A percentile compares a stretch with the other conserved stretches of the same genome.
Evolutionary conservation across 2,113 vertebrate genomes (phyloP).

Genomic region (Malaclemys terrapin): DNA sequence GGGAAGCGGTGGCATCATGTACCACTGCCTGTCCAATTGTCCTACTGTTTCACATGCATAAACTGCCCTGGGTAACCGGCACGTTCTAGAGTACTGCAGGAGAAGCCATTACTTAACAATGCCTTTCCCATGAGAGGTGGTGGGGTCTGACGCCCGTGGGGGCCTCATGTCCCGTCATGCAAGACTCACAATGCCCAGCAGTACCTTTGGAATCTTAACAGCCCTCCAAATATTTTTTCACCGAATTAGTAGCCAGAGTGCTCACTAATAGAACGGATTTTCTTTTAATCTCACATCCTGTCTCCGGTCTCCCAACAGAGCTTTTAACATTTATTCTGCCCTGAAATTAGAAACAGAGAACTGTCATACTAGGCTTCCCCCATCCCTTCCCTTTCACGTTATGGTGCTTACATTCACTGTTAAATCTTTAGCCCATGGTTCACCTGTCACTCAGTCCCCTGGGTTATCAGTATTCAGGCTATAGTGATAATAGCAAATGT

Average conservation of each 20-base stretch:
- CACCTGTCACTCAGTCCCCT: not conserved
- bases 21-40: not conserved
- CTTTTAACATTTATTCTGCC: not conserved
- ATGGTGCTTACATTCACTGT: accelerated
- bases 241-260: not conserved
- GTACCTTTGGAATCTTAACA: not conserved
- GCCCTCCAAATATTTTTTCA: not conserved
- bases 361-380: accelerated
- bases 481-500: conserved; percentile 47
- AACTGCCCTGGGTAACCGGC: not conserved
- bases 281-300: not conserved
- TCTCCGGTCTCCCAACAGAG: accelerated
- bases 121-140: not conserved
- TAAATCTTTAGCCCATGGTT: not conserved
- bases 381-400: not conserved
- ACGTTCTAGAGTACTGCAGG: not conserved
- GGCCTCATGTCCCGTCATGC: no score
- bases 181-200: not conserved
- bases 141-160: not conserved
- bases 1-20: not conserved
- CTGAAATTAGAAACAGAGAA: not conserved
- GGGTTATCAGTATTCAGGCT: conserved; percentile 50
- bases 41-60: no score
- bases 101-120: not conserved
- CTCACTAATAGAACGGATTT: not conserved